These are phyloP conservation scores for Cephalotes varians DNA, from an alignment of 2,888 invertebrate species.

Conservation along the genomic window DNA sequence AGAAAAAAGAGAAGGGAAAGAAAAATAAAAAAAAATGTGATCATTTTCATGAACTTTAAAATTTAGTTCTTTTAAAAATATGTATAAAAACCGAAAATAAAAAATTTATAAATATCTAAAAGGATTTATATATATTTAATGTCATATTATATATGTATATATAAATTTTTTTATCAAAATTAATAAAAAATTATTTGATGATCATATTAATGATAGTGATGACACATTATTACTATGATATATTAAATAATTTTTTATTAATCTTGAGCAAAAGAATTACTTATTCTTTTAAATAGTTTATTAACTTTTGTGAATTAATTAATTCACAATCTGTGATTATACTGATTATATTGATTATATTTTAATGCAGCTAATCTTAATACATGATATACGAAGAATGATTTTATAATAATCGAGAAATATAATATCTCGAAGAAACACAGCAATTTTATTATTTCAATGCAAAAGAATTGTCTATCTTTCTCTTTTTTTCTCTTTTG, in stretches of 20 bases:
- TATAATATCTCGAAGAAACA: neutral
- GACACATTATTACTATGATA: neutral
- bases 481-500: neutral
- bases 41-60: neutral
- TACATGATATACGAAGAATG: neutral
- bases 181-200: too few relatives aligned
- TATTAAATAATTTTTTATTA: neutral
- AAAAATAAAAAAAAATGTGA: neutral
- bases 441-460: neutral
- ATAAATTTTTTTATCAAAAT: too few relatives aligned
- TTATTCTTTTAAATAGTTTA: neutral
- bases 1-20: neutral
- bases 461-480: neutral
- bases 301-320: neutral
- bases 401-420: neutral
- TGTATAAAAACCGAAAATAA: neutral
- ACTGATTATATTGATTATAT: neutral
- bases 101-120: neutral
- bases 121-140: too few relatives aligned
- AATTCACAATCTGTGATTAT: too few relatives aligned
- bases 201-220: too few relatives aligned
- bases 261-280: neutral
- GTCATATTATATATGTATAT: too few relatives aligned
- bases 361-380: neutral
- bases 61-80: neutral